Base-by-base conservation (phyloP, 2,113 vertebrate genomes). In the Rutilus rutilus region DNA sequence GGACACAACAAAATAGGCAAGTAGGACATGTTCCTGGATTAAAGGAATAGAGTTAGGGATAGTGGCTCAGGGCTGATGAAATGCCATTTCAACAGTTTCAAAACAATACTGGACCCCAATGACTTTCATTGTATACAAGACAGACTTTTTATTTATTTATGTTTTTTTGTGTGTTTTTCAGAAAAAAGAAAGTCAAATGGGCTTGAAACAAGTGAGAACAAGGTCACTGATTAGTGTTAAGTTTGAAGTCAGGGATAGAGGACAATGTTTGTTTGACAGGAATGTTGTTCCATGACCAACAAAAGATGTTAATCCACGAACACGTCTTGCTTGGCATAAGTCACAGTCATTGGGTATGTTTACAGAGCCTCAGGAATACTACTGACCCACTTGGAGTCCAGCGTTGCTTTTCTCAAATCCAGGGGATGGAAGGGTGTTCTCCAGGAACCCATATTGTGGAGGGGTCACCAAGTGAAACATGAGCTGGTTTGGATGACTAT, bases 391-490 rank as follows among this genome's bases (percentile, higher is more conserved):
- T 86, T 87, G 82, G 36, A 90, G 89, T 33, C 94, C 95, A 6
- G 90, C 91, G 73, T 86, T 93, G 88, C 93, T 95, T 83, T 95
- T 96, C 91, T 96, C 88, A 0, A 91, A 95, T 10, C 93, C 94
- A 0, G 91, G 90, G 3, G 90, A 83, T 0, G 91, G 93, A 90
- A 95, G 91, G n/a, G 86, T 92, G 90, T 95, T 96, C 89, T 95
- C 94, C 86, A 95, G 88, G 86, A 94, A 95, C 45, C 92, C 92
- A 0, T 93, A 90, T 9, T 92, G 89, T 39, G 91, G 92, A 0
- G 78, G 90, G 39, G 86, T 89, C 80, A 96, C 94, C 89, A 95
- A 90, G n/a, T 83, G 85, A 88, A 96, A 95, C 57, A 92, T 90
- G 45, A 95, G 90, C n/a, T 92, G 89, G 30, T 96, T 92, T 0